Evolutionary conservation across 2,888 invertebrate genomes (phyloP), one percentile per base, ranked within the genome.

Genomic region (Lasiommata megera): DNA sequence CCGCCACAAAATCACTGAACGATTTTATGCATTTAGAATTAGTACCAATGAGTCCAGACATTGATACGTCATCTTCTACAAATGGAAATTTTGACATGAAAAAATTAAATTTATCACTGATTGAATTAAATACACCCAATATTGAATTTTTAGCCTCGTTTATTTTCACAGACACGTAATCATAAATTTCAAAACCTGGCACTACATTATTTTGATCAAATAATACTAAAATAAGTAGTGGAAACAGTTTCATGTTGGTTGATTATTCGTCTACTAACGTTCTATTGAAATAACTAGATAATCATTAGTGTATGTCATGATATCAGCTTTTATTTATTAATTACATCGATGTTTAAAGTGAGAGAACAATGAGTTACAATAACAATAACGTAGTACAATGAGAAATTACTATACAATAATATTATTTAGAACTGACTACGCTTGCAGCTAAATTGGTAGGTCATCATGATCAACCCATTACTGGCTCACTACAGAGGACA

Each of bases 1-100:
- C 67, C 56, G 72, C 73, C 0, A 71, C 64, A 18, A 71, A 69
- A 23, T 76, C 68, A 44, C 62, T 67, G 18, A 72, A 73, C 3
- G 68, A 66, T 46, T 58, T 67, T 34, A 65, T 71, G 1, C 63
- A 56, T 29, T 60, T 59, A 6, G 56, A 34, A 14, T 64, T 59
- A 3, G 54, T 48, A 6, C 58, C 40, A 11, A 36, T 40, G 5
- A 16, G 29, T 12, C 11, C 29, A 8, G 0, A 9, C 8, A 23
- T 7, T 38, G 16, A 16, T 29, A 36, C 46, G 5, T 55, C 17
- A 14, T 36, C 6, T 17, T 40, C 17, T 5, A 38, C n/a, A 3
- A 12, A 5, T 6, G 7, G n/a, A n/a, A n/a, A n/a, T n/a, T n/a
- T n/a, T 23, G 43, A n/a, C 12, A 23, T 43, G 9, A 23, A 1